Evolutionary conservation across 2,888 invertebrate species (phyloP).

Genomic region (Anthrax anthrax): DNA sequence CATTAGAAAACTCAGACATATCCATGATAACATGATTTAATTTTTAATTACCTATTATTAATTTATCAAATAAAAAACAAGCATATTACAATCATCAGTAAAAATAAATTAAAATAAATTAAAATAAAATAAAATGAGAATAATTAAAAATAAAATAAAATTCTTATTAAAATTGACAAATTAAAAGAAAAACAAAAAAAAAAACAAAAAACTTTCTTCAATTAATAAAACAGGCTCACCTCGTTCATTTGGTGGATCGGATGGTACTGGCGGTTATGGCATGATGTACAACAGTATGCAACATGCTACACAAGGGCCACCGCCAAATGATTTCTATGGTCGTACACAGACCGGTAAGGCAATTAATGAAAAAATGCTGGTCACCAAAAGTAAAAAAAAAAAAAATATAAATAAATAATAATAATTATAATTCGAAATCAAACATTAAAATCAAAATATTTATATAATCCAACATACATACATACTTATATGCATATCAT

Average conservation of each 20-base stretch:
- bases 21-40: too few species aligned
- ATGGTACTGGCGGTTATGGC: conserved; percentile 25
- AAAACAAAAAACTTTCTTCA: conserved; percentile 9
- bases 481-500: too few species aligned
- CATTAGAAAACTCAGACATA: too few species aligned
- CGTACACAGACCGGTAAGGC: conserved; percentile 34
- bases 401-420: neutral
- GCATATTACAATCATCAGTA: too few species aligned
- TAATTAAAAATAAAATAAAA: neutral
- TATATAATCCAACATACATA: too few species aligned
- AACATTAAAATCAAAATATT: neutral
- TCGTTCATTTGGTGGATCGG: conserved; percentile 30
- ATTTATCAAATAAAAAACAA: too few species aligned
- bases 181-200: conserved; percentile 6
- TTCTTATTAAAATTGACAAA: too few species aligned
- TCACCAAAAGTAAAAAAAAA: neutral
- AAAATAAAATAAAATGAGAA: too few species aligned
- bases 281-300: conserved; percentile 26
- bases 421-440: neutral
- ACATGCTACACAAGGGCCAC: conserved; percentile 23
- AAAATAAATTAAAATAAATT: too few species aligned
- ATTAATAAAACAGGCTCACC: conserved; percentile 28
- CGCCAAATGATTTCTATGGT: conserved; percentile 33
- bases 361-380: neutral
- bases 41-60: too few species aligned